phyloP scores from a whole-genome alignment of 2,888 invertebrate genomes.

The Mamestra brassicae region DNA sequence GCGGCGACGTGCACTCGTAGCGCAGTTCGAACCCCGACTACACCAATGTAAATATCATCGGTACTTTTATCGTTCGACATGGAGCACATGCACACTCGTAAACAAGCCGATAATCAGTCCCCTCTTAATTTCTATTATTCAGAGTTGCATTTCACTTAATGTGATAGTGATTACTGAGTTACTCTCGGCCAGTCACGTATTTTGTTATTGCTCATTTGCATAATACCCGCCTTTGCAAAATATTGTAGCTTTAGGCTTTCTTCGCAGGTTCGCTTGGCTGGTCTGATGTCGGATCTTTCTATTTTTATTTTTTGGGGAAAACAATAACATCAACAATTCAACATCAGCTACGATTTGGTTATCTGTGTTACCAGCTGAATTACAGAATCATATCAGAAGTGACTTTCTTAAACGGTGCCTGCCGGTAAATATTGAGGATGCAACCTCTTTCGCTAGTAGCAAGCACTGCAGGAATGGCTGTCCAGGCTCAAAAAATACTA shows the following conservation, averaged over 20 bases:
- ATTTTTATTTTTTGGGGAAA: no score
- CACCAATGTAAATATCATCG: slow-evolving; percentile 77
- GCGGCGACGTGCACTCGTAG: slow-evolving; percentile 70
- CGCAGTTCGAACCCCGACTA: slow-evolving; percentile 75
- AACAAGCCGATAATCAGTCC: slow-evolving; percentile 73
- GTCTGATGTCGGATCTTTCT: background rate
- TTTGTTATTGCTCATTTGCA: slow-evolving; percentile 27
- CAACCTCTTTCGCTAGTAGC: slow-evolving; percentile 5
- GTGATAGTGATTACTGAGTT: slow-evolving; percentile 45
- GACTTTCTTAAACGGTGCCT: no score
- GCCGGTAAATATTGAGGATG: background rate
- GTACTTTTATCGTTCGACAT: slow-evolving; percentile 78
- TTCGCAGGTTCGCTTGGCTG: background rate
- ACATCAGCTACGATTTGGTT: background rate
- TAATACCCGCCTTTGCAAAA: slow-evolving; percentile 44
- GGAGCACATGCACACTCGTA: slow-evolving; percentile 73
- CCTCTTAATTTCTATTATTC: slow-evolving; percentile 67
- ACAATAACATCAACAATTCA: no score
- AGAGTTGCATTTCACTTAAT: slow-evolving; percentile 52
- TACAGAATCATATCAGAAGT: no score
- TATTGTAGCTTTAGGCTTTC: slow-evolving; percentile 16
- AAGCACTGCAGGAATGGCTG: background rate
- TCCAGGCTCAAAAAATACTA: background rate
- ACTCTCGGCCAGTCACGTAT: slow-evolving; percentile 51
- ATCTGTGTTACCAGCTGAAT: background rate